Conservation (phyloP, 2,888 invertebrate species). For the Elegia similella region DNA sequence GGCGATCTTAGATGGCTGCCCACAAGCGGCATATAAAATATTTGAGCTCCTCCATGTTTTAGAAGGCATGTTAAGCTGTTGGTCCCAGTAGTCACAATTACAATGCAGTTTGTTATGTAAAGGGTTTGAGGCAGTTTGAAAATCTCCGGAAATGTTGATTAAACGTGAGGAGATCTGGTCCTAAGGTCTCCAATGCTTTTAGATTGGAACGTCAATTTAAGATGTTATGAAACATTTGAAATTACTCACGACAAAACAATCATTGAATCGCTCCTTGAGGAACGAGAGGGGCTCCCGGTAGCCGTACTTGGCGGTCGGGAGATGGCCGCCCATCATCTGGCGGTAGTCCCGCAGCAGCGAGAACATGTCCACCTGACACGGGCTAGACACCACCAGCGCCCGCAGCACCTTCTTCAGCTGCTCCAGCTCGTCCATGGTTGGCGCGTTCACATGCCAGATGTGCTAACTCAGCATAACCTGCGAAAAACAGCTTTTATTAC, state of each 20-base stretch:
- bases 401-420: slow-evolving; percentile 55
- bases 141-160: too few species aligned
- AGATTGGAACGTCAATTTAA: not conserved
- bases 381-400: slow-evolving; percentile 67
- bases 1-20: too few species aligned
- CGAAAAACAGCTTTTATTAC: not conserved
- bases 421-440: slow-evolving; percentile 55
- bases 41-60: too few species aligned
- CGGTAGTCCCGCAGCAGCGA: slow-evolving; percentile 59
- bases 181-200: too few species aligned
- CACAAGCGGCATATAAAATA: too few species aligned
- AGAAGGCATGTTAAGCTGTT: too few species aligned
- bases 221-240: not conserved
- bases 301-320: slow-evolving; percentile 55
- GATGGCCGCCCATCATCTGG: slow-evolving; percentile 49
- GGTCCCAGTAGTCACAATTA: too few species aligned
- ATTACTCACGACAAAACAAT: slow-evolving; percentile 61
- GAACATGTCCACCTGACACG: slow-evolving; percentile 56
- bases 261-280: slow-evolving; percentile 55
- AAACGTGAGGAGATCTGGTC: too few species aligned
- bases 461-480: slow-evolving; percentile 1
- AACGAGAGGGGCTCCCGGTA: slow-evolving; percentile 53
- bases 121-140: too few species aligned
- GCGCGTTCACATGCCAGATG: not conserved
- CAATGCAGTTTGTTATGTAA: too few species aligned